Percentiles rank a stretch among this genome's conserved stretches.
phyloP scores from a whole-genome alignment of 2,113 vertebrate genomes.

The Scalopus aquaticus region DNA sequence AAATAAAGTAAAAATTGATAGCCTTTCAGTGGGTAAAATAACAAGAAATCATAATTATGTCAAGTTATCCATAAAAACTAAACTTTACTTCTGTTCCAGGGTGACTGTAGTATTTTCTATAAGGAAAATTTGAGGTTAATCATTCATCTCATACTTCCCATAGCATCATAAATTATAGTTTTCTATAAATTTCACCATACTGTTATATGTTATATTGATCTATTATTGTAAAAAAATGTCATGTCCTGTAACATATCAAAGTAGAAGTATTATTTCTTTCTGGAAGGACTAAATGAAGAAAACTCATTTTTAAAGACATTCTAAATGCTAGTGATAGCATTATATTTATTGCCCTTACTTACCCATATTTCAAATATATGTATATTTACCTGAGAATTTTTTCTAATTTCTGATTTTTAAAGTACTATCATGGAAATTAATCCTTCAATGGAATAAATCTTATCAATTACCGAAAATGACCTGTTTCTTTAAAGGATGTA shows the following conservation, averaged over 20 bases:
- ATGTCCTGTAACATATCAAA: background rate
- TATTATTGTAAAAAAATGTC: background rate
- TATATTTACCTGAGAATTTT: background rate
- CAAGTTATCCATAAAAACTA: background rate
- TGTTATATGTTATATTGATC: background rate
- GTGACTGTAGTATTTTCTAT: background rate
- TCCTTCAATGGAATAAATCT: background rate
- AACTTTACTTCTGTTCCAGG: background rate
- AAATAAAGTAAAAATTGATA: background rate
- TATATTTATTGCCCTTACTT: background rate
- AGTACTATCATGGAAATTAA: background rate
- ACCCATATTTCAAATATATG: background rate
- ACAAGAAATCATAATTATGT: background rate
- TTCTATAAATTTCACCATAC: background rate
- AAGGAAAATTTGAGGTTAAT: background rate
- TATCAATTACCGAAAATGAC: background rate
- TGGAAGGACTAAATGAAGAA: background rate
- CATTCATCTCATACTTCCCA: background rate
- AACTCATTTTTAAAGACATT: background rate
- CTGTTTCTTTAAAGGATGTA: background rate
- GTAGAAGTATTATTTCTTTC: background rate
- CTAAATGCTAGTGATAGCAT: background rate
- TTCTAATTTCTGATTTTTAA: conserved; percentile 26
- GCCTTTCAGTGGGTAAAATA: background rate
- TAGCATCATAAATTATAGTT: background rate